Evolutionary conservation across 2,888 invertebrate genomes (phyloP).

Genomic region (Yponomeuta evonymella): DNA sequence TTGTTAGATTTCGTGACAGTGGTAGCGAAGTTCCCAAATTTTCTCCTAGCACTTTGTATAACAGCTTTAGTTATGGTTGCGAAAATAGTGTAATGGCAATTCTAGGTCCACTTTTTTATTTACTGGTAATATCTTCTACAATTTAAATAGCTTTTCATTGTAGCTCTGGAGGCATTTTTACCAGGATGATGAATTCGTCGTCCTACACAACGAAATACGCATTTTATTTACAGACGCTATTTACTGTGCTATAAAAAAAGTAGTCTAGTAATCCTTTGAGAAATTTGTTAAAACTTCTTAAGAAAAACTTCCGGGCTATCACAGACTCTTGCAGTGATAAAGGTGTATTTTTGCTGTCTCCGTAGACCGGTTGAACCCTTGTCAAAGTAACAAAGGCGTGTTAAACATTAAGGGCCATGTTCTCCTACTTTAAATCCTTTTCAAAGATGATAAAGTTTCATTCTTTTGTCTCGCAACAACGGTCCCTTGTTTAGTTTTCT

Average conservation of each 20-base stretch:
- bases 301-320: not conserved
- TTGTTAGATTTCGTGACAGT: too few species aligned
- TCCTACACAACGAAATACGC: too few species aligned
- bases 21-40: too few species aligned
- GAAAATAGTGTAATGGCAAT: too few species aligned
- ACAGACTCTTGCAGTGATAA: constrained; percentile 4
- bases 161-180: too few species aligned
- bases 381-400: constrained; percentile 23
- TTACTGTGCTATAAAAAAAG: not conserved
- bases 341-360: constrained; percentile 17
- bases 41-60: too few species aligned
- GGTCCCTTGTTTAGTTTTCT: not conserved
- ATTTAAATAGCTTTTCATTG: too few species aligned
- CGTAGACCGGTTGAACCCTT: constrained; percentile 23
- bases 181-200: too few species aligned
- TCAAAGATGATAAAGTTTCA: constrained; percentile 12
- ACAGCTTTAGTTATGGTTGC: too few species aligned
- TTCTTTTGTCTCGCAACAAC: constrained; percentile 7
- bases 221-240: too few species aligned
- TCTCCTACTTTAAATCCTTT: constrained; percentile 12
- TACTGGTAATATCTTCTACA: too few species aligned
- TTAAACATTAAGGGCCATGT: constrained; percentile 15
- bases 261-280: not conserved
- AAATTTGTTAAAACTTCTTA: not conserved
- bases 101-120: too few species aligned